Evolutionary conservation across 2,797 vertebrate species (phyloP), one percentile per base, ranked within the genome.

Genomic region (Erpetoichthys calabaricus): DNA sequence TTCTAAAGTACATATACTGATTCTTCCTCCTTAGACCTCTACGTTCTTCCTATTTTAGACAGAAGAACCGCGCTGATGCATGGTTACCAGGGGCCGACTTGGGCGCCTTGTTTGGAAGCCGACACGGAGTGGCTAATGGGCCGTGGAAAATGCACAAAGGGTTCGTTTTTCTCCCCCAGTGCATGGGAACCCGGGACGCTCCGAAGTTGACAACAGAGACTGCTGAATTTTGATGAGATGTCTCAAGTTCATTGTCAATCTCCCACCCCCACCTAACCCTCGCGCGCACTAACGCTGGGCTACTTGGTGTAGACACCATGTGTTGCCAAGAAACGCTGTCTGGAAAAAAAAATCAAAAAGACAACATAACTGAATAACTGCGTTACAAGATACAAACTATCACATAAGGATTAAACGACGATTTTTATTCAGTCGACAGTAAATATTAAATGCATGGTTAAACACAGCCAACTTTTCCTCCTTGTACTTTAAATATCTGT

Each of bases 181-280:
- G 80, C 85, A 76, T 90, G 89, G 80, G 86, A 90, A 89, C 83
- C 75, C 75, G 60, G 74, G 59, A 73, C 65, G 67, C 76, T 80
- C 77, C 63, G 70, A 76, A 75, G 68, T 73, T 79, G 80, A 80
- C 78, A 79, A 70, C 25, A 69, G 74, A 76, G 76, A 75, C 75
- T 75, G 73, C 78, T 80, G 76, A 76, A 78, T 82, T 81, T 81
- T 80, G 80, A 79, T 82, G 80, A 72, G 81, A 78, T 77, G 81
- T 81, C 84, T 83, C 85, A 85, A 83, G 84, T 88, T 88, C 86
- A 88, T 87, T 86, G 87, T 83, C 79, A 85, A 75, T 65, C 69
- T 70, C 78, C 71, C 69, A 55, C 62, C 59, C 43, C 43, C 59
- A 60, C 62, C 53, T 44, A 45, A 65, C 70, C 63, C 57, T 56